Conservation (phyloP, 2,113 vertebrate genomes). For the Capreolus pygargus region DNA sequence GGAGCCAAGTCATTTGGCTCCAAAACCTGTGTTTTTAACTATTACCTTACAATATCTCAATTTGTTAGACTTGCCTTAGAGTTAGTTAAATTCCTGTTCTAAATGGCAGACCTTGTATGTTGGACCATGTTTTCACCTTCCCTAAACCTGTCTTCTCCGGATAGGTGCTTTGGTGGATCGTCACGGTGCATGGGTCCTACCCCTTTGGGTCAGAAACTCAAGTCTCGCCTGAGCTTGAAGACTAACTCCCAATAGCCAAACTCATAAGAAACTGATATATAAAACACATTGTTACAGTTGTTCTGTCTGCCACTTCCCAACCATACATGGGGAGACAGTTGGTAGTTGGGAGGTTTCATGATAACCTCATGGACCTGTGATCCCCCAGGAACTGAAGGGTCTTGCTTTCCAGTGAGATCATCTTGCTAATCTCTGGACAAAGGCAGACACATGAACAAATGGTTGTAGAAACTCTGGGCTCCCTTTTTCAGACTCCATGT, state of each 20-base stretch:
- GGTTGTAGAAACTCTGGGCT: not conserved
- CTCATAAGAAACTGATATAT: not conserved
- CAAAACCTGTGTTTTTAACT: not conserved
- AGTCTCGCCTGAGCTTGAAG: not conserved
- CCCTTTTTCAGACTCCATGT: not conserved
- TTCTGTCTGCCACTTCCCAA: not conserved
- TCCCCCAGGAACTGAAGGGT: no score
- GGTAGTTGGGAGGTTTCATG: not conserved
- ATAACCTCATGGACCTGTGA: not conserved
- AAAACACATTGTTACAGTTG: not conserved
- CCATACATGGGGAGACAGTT: not conserved
- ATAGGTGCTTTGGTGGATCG: not conserved
- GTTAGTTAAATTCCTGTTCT: not conserved
- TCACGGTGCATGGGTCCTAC: not conserved
- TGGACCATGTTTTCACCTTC: not conserved
- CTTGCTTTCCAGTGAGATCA: not conserved
- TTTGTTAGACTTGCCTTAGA: not conserved
- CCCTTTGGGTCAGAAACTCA: constrained; percentile 14
- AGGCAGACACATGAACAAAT: not conserved
- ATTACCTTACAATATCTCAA: not conserved
- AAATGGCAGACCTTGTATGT: not conserved
- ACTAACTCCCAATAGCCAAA: not conserved
- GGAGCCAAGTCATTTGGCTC: not conserved
- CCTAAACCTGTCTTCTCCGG: not conserved
- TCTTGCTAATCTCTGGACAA: not conserved